Evolutionary conservation across 2,888 invertebrate species (phyloP).

Genomic region (Gastrophysa polygoni): DNA sequence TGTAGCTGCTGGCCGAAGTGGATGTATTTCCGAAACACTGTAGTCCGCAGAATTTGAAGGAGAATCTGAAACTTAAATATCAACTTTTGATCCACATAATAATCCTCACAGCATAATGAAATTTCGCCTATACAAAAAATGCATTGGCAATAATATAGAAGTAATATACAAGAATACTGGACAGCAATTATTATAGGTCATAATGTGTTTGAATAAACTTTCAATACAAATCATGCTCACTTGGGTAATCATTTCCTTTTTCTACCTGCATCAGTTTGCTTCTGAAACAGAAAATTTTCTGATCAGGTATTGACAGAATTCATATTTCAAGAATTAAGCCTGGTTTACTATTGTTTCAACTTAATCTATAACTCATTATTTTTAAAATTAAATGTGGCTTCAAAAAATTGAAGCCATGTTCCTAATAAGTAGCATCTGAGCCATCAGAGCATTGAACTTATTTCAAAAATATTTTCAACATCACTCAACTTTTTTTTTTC

Average conservation of each 20-base stretch:
- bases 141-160: background rate
- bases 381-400: background rate
- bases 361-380: background rate
- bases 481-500: background rate
- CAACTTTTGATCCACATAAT: background rate
- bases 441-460: too few species aligned
- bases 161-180: background rate
- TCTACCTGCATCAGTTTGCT: background rate
- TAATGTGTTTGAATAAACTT: background rate
- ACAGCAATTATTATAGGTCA: background rate
- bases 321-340: background rate
- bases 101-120: background rate
- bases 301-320: background rate
- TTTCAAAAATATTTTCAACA: background rate
- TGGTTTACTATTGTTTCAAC: background rate
- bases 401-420: background rate
- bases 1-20: background rate
- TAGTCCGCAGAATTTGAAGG: background rate
- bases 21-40: background rate
- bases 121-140: background rate
- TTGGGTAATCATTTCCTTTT: background rate
- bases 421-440: background rate
- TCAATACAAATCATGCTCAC: background rate
- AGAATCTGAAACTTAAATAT: background rate
- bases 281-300: conserved; percentile 3